Evolutionary conservation across 2,113 vertebrate genomes (phyloP).

Genomic region (Dolichallabes microphthalmus): DNA sequence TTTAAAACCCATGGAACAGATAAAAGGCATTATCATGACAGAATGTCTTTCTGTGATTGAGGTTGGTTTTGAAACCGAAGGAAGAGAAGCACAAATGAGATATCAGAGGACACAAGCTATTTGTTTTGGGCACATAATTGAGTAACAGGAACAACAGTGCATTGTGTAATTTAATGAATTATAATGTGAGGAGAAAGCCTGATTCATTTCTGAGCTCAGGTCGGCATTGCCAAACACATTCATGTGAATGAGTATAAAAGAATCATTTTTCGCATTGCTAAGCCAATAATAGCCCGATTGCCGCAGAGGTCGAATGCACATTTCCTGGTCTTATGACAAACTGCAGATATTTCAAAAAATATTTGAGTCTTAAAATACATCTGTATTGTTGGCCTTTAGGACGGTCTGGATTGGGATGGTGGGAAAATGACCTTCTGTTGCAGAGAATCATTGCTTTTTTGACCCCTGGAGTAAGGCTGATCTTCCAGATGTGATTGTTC

Average conservation of each 20-base stretch:
- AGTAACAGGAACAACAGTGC: conserved; percentile 12
- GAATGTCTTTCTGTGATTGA: conserved; percentile 10
- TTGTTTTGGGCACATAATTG: conserved; percentile 18
- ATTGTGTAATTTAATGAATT: conserved; percentile 17
- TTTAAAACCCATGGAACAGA: neutral
- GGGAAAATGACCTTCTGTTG: conserved; percentile 53
- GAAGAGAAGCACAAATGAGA: neutral
- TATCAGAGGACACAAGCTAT: conserved; percentile 21
- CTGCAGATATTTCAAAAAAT: conserved; percentile 31
- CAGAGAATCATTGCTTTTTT: conserved; percentile 40
- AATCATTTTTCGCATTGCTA: conserved; percentile 37
- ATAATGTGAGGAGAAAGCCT: conserved; percentile 2
- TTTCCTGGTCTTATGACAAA: conserved; percentile 50
- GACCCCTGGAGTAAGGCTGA: conserved; percentile 33
- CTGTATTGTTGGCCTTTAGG: conserved; percentile 41
- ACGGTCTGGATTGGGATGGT: conserved; percentile 28
- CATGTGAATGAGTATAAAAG: conserved; percentile 48
- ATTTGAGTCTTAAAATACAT: conserved; percentile 53
- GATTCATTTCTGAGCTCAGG: conserved; percentile 10
- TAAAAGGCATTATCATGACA: neutral
- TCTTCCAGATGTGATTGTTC: conserved; percentile 51
- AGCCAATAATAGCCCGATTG: conserved; percentile 49
- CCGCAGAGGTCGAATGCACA: conserved; percentile 43
- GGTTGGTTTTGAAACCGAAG: conserved; percentile 18
- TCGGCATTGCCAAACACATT: conserved; percentile 12